Evolutionary conservation across 2,888 invertebrate genomes (phyloP).

Genomic region (Eulithis testata): DNA sequence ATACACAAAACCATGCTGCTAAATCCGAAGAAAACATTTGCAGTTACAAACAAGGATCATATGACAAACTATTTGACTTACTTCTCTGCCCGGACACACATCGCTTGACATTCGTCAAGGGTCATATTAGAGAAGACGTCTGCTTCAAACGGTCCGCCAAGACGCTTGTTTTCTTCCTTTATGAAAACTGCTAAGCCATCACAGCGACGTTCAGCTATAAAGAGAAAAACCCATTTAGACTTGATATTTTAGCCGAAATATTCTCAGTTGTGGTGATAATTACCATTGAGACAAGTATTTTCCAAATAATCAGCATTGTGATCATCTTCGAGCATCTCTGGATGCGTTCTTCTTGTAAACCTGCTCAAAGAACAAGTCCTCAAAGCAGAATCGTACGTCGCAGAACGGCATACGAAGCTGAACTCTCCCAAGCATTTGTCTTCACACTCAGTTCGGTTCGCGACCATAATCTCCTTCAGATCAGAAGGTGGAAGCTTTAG

Average conservation of each 20-base stretch:
- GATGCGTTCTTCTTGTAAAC: constrained; percentile 94
- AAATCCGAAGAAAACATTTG: constrained; percentile 20
- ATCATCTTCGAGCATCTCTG: constrained; percentile 93
- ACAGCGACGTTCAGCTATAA: constrained; percentile 91
- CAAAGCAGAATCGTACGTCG: constrained; percentile 91
- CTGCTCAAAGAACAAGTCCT: constrained; percentile 92
- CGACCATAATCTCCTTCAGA: constrained; percentile 93
- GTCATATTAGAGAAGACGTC: constrained; percentile 94
- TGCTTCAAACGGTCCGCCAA: constrained; percentile 95
- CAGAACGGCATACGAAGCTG: constrained; percentile 94
- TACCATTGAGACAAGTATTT: constrained; percentile 95
- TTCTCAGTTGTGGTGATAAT: constrained; percentile 20
- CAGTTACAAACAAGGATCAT: neutral
- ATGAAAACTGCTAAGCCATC: constrained; percentile 94
- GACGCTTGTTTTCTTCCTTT: constrained; percentile 94
- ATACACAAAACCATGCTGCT: constrained; percentile 10
- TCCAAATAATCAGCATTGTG: constrained; percentile 95
- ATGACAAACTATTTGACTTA: constrained; percentile 65
- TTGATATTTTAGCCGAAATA: neutral
- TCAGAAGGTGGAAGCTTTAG: constrained; percentile 92
- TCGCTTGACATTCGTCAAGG: constrained; percentile 93
- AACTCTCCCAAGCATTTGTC: constrained; percentile 95
- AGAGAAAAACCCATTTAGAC: constrained; percentile 19
- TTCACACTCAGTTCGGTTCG: constrained; percentile 95
- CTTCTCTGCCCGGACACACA: constrained; percentile 94